Evolutionary conservation across 2,888 invertebrate species (phyloP), one percentile per base, ranked within the genome.

Genomic region (Stenoptilia bipunctidactyla): DNA sequence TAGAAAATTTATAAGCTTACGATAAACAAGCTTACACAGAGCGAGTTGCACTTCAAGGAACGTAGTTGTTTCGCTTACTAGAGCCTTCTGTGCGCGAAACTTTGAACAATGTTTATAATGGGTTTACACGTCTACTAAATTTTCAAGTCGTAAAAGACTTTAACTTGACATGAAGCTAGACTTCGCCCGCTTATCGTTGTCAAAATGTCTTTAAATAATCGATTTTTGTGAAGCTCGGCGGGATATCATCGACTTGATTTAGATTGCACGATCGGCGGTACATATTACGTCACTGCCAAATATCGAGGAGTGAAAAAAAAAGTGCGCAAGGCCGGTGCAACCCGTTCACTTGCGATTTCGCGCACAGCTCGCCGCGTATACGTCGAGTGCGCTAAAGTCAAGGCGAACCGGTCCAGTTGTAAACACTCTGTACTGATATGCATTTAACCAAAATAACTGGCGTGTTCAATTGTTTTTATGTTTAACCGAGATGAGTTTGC

Each of bases 311-410:
- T 61, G 65, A 66, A 67, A 72, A 72, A 67, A 72, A 72, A 72
- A 65, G 57, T 56, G 61, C 60, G 42, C 71, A 74, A 75, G 77
- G 77, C 62, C 69, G 49, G 52, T 72, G 74, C 75, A 69, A 66
- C 58, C 76, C 75, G 72, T 72, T 79, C 76, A 79, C 79, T 79
- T 75, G 62, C 76, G 71, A 66, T 79, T 73, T 77, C 75, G 61
- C 41, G 48, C 42, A 40, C 33, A 43, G 15, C 27, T 8, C 44
- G 15, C 25, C 13, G 37, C 8, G 15, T 33, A 25, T 20, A 14
- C 33, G 37, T 13, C 20, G 9, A 43, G 63, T 66, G 61, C 61
- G 45, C 65, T 65, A 74, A 75, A 74, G 66, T 77, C 76, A 77
- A 79, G 77, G 77, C 69, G 58, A 74, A 62, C 76, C 58, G 60